These are phyloP conservation scores for Pelagia noctiluca DNA, from an alignment of 30 jellyfish, hydroid and myxozoan genomes.

Conservation along the genomic window DNA sequence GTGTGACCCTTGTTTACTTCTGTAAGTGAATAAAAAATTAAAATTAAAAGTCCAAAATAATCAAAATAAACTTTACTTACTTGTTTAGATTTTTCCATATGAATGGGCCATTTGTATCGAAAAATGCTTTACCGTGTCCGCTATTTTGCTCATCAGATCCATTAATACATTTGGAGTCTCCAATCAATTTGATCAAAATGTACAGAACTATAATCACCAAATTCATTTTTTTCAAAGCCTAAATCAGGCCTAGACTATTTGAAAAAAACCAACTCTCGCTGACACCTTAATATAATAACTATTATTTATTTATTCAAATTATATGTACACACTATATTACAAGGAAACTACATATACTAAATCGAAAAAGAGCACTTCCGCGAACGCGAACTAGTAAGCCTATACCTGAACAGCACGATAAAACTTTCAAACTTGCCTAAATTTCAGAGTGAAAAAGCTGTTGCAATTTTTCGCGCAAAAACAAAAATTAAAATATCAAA, in stretches of 20 bases:
- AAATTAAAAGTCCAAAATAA: no score
- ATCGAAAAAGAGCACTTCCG: slow-evolving; percentile 4
- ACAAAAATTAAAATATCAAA: slow-evolving; percentile 7
- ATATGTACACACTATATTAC: no score
- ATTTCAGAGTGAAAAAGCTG: slow-evolving; percentile 14
- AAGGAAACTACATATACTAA: not conserved
- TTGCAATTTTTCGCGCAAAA: slow-evolving; percentile 17
- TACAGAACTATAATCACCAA: no score
- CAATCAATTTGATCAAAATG: not conserved
- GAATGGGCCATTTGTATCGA: not conserved
- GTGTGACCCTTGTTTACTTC: no score
- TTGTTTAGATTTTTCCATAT: not conserved
- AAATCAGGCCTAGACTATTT: not conserved
- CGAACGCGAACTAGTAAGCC: not conserved
- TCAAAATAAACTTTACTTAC: no score
- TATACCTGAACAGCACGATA: not conserved
- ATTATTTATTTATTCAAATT: no score
- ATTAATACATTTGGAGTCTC: not conserved
- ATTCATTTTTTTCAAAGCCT: not conserved
- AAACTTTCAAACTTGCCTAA: slow-evolving; percentile 1
- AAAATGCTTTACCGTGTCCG: not conserved
- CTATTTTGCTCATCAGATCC: not conserved
- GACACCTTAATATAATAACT: no score
- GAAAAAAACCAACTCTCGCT: no score
- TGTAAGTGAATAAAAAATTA: no score